Conservation (phyloP, 2,797 vertebrate species). For the Poecilia wingei region DNA sequence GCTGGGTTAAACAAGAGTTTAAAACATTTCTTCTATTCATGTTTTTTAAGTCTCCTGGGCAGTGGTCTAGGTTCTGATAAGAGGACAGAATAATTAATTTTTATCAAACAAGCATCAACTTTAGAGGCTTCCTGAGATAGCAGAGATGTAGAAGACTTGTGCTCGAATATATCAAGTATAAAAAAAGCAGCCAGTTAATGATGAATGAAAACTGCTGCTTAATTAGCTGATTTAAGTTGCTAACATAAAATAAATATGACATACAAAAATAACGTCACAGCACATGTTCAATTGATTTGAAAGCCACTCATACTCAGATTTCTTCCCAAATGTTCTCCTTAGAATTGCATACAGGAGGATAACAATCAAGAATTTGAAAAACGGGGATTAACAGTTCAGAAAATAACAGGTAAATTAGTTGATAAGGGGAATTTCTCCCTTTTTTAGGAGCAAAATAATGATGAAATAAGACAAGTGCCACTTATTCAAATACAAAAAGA, state of each 20-base stretch:
- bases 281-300: slow-evolving; percentile 33
- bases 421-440: slow-evolving; percentile 30
- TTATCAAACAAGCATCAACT: not conserved
- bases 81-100: not conserved
- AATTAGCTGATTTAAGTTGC: not conserved
- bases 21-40: not conserved
- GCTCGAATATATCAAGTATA: slow-evolving; percentile 22
- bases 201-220: slow-evolving; percentile 39
- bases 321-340: slow-evolving; percentile 32
- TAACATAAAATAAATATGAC: not conserved
- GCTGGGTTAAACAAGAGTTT: not conserved
- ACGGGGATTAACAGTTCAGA: slow-evolving; percentile 25
- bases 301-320: slow-evolving; percentile 9
- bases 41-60: not conserved
- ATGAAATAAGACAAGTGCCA: slow-evolving; percentile 17
- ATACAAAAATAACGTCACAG: not conserved
- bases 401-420: slow-evolving; percentile 37
- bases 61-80: not conserved
- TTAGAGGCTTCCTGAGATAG: not conserved
- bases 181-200: slow-evolving; percentile 25
- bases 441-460: slow-evolving; percentile 41
- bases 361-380: slow-evolving; percentile 37
- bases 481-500: slow-evolving; percentile 32
- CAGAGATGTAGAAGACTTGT: slow-evolving; percentile 13
- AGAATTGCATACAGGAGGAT: slow-evolving; percentile 36